These are phyloP conservation scores for Zelostemma sp. DNA, from an alignment of 1,140 invertebrate species.

Conservation along the genomic window DNA sequence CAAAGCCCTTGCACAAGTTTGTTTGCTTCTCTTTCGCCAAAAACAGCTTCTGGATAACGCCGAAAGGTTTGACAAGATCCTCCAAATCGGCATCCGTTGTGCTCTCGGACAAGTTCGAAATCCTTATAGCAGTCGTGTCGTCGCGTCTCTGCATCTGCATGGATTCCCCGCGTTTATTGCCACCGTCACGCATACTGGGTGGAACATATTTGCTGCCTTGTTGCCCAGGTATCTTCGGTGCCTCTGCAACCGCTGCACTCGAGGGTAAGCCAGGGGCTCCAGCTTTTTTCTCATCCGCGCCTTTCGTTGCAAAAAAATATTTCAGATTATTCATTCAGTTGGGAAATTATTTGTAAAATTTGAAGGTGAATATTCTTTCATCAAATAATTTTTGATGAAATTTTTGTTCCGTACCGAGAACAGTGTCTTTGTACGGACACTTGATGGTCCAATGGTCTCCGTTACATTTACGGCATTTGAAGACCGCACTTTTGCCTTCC, in stretches of 20 bases:
- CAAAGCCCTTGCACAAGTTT: constrained; percentile 92
- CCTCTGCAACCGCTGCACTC: constrained; percentile 60
- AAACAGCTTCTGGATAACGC: constrained; percentile 88
- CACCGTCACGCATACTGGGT: constrained; percentile 88
- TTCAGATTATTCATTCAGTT: constrained; percentile 6
- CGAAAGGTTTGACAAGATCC: constrained; percentile 94
- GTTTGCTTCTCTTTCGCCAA: constrained; percentile 88
- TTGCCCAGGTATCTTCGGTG: constrained; percentile 58
- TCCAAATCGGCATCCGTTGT: constrained; percentile 95
- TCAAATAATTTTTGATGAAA: too few relatives aligned
- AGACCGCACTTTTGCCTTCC: constrained; percentile 84
- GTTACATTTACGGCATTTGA: constrained; percentile 94
- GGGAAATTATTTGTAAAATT: constrained; percentile 9
- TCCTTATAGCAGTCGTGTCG: constrained; percentile 91
- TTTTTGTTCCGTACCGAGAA: too few relatives aligned
- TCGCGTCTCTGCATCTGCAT: constrained; percentile 79
- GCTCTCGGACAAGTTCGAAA: constrained; percentile 97
- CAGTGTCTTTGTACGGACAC: constrained; percentile 96
- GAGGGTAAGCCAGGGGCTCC: constrained; percentile 27
- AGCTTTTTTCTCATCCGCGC: constrained; percentile 64
- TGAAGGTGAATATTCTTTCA: neutral
- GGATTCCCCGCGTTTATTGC: constrained; percentile 79
- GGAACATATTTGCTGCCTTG: constrained; percentile 82
- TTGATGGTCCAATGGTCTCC: constrained; percentile 98
- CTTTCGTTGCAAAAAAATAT: constrained; percentile 42